Conservation (phyloP, 2,888 invertebrate genomes). For the Ophraella communa region DNA sequence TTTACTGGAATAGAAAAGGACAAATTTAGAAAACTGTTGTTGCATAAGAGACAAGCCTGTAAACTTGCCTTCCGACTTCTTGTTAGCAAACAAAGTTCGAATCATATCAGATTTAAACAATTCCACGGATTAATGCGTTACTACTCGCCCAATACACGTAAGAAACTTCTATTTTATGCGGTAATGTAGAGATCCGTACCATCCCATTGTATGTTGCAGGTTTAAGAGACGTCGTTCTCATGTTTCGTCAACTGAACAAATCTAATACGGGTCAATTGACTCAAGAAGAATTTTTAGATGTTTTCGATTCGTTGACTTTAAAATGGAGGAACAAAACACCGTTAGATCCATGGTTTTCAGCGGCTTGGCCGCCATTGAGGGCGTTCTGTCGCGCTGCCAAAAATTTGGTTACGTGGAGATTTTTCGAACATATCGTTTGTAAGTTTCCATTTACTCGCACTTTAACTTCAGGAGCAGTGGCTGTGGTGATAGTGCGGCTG, state of each 20-base stretch:
- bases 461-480: too few relatives aligned
- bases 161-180: constrained; percentile 49
- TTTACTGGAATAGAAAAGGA: constrained; percentile 86
- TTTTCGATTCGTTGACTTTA: constrained; percentile 76
- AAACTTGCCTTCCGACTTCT: constrained; percentile 81
- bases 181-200: constrained; percentile 1
- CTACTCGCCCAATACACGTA: constrained; percentile 76
- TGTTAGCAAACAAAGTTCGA: constrained; percentile 77
- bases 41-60: constrained; percentile 83
- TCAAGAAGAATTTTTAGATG: constrained; percentile 74
- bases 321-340: constrained; percentile 77
- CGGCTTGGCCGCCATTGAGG: constrained; percentile 67
- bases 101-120: constrained; percentile 73
- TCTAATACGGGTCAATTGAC: constrained; percentile 71
- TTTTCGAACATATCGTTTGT: constrained; percentile 78
- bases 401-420: constrained; percentile 71
- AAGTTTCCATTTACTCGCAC: constrained; percentile 54
- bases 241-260: constrained; percentile 80
- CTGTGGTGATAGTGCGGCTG: too few relatives aligned
- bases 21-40: constrained; percentile 80
- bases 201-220: constrained; percentile 59
- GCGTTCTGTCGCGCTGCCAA: constrained; percentile 68
- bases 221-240: constrained; percentile 75
- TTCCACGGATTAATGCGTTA: constrained; percentile 83
- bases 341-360: constrained; percentile 77